Evolutionary conservation across 2,797 vertebrate species (phyloP), one percentile per base, ranked within the genome.

Genomic region (Liasis olivaceus): DNA sequence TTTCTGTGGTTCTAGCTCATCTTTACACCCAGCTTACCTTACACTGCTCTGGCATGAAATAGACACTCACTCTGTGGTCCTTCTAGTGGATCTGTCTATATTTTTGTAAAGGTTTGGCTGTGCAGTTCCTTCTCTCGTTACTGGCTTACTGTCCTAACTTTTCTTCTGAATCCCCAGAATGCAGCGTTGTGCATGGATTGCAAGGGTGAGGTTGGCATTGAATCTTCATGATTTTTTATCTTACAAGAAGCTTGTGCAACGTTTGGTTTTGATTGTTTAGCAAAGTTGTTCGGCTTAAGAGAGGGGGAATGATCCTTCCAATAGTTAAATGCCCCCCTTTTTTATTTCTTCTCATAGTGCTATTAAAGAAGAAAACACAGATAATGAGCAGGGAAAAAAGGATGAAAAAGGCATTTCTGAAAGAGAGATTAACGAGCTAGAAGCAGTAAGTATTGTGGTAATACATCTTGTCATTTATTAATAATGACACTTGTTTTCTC

Each of bases 311-410:
- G 93, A 64, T 22, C 28, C 6, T 93, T n/a, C 90, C 84, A 2
- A 69, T 95, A 3, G 13, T 95, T 95, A 96, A 47, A 91, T 87
- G 51, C 54, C 69, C n/a, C 87, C 20, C 90, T 91, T 54, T 95
- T 97, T 11, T 97, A 22, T 96, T 92, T 97, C 87, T 96, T 96
- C 93, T 95, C 42, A 20, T 96, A 99, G 99, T 91, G 97, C 96
- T 42, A 89, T 98, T 94, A 99, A 98, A 96, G 99, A 99, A 90
- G 99, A 99, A 81, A 96, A 97, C 64, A 97, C 97, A 6, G 99
- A 99, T 95, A 99, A 98, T 0, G 99, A 99, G 28, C 98, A 98
- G 92, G 98, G 99, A 94, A 99, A 98, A 93, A 97, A 94, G 87
- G 98, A 98, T 72, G 98, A 98, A 95, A 98, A 98, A 95, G 98